Evolutionary conservation across 2,888 invertebrate species (phyloP).

Genomic region (Cepaea hortensis): DNA sequence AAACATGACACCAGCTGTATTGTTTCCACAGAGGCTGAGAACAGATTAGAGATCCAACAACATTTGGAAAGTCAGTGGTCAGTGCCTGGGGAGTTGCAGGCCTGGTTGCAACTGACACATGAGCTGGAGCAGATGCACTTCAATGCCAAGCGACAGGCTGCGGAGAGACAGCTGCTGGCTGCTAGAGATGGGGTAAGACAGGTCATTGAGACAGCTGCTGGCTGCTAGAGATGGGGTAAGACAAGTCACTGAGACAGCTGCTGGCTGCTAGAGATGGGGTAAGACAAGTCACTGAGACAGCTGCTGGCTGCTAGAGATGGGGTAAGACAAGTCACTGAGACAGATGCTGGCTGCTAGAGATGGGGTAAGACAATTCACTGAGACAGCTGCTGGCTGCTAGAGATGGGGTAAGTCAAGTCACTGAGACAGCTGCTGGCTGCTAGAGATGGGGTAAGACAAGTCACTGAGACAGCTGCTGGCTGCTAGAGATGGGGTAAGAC

Average conservation of each 20-base stretch:
- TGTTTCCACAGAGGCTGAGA: slow-evolving; percentile 44
- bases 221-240: slow-evolving; percentile 92
- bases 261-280: no score
- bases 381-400: no score
- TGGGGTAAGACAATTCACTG: no score
- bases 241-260: background rate
- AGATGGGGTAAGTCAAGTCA: no score
- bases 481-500: no score
- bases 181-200: slow-evolving; percentile 89
- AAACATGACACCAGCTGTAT: background rate
- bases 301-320: no score
- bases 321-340: no score
- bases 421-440: no score
- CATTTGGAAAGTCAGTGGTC: slow-evolving; percentile 88
- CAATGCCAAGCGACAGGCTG: slow-evolving; percentile 87
- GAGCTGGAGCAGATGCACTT: slow-evolving; percentile 94
- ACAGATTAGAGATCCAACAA: slow-evolving; percentile 83
- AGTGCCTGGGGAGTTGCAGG: slow-evolving; percentile 89
- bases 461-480: no score
- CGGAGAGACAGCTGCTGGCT: slow-evolving; percentile 88
- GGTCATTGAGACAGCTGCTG: slow-evolving; percentile 82
- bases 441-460: no score
- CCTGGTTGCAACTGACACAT: slow-evolving; percentile 96
- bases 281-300: no score
- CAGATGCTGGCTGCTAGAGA: no score